Evolutionary conservation across 2,113 vertebrate species (phyloP).

Genomic region (Indicator maculatus): DNA sequence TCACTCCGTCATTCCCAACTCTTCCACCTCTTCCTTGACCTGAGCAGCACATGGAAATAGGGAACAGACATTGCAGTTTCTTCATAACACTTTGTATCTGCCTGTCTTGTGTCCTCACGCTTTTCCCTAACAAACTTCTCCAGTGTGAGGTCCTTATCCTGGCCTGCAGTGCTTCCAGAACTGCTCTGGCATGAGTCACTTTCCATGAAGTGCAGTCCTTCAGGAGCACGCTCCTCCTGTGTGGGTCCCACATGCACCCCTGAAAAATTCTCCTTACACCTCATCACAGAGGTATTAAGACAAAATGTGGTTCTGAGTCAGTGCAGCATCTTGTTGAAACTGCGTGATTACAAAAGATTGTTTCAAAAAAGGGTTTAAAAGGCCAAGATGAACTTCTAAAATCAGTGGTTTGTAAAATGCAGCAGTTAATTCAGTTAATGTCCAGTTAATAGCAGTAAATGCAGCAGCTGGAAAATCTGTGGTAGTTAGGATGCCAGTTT

Average conservation of each 20-base stretch:
- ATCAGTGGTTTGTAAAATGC: background rate
- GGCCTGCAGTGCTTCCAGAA: background rate
- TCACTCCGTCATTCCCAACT: background rate
- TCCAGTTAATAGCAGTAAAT: background rate
- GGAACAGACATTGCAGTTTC: background rate
- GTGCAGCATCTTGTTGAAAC: background rate
- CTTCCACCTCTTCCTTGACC: background rate
- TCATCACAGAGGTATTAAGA: background rate
- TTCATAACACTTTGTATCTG: background rate
- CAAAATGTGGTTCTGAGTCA: background rate
- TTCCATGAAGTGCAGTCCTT: background rate
- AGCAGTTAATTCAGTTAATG: background rate
- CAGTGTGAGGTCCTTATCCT: background rate
- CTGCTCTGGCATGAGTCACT: background rate
- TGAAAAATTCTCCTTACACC: background rate
- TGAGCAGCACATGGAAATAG: rapidly evolving
- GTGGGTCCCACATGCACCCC: background rate
- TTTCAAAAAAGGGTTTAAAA: background rate
- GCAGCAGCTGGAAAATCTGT: background rate
- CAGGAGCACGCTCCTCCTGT: background rate
- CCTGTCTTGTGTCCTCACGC: background rate
- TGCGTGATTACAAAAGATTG: background rate
- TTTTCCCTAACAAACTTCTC: background rate
- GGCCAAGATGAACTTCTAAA: background rate
- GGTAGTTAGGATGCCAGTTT: background rate